Percentiles rank a stretch among this genome's conserved stretches.
Evolutionary conservation across 2,797 vertebrate species (phyloP).

Genomic region (Urocyon cinereoargenteus): DNA sequence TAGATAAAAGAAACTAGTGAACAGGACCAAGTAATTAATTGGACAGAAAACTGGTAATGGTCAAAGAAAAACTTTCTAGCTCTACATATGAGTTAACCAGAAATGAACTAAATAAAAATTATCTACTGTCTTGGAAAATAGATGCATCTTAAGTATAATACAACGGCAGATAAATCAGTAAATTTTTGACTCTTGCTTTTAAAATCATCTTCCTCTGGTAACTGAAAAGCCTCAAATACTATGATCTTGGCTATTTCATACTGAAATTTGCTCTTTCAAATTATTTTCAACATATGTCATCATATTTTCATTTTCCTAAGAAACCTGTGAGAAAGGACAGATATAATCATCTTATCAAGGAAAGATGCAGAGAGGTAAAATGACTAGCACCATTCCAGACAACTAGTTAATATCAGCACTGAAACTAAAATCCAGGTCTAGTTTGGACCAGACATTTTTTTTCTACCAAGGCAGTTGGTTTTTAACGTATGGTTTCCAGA

Average conservation of each 20-base stretch:
- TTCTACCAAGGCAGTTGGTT: not conserved
- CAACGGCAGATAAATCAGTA: slow-evolving; percentile 4
- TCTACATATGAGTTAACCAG: not conserved
- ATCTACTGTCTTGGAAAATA: slow-evolving; percentile 2
- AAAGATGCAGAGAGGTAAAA: not conserved
- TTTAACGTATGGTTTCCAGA: not conserved
- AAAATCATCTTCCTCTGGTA: slow-evolving; percentile 31
- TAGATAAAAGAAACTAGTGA: slow-evolving; percentile 11
- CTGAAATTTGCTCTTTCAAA: slow-evolving; percentile 48
- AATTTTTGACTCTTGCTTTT: slow-evolving; percentile 40
- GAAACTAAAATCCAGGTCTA: not conserved
- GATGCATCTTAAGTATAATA: not conserved
- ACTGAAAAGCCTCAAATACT: not conserved
- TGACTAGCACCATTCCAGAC: not conserved
- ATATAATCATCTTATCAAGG: not conserved
- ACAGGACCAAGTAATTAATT: slow-evolving; percentile 15
- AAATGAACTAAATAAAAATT: slow-evolving; percentile 50
- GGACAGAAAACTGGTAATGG: not conserved
- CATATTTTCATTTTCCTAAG: slow-evolving; percentile 58
- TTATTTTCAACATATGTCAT: slow-evolving; percentile 14
- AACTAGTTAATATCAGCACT: not conserved
- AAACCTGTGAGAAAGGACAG: slow-evolving; percentile 22
- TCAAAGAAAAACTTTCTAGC: slow-evolving; percentile 28
- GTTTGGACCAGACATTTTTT: not conserved
- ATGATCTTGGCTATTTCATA: slow-evolving; percentile 38